These are phyloP conservation scores for Poecilia latipinna DNA, from an alignment of 2,113 vertebrate genomes.

Conservation along the genomic window DNA sequence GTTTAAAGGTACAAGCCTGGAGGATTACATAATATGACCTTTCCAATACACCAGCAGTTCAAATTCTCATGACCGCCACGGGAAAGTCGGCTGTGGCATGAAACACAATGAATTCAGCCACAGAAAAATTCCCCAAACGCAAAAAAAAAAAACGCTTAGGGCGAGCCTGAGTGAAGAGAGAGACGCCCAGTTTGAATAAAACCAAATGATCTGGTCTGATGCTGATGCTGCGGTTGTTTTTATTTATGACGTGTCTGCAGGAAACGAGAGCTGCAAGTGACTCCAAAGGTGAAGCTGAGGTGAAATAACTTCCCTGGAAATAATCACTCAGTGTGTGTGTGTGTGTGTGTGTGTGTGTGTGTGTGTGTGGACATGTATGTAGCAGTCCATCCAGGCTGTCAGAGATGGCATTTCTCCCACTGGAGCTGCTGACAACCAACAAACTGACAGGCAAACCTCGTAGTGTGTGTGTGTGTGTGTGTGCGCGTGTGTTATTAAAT, in stretches of 20 bases:
- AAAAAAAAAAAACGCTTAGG: too few species aligned
- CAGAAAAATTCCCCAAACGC: too few species aligned
- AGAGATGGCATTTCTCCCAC: constrained; percentile 72
- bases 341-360: constrained; percentile 14
- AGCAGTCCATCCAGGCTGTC: constrained; percentile 46
- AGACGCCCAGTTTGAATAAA: not conserved
- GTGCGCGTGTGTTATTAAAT: constrained; percentile 10
- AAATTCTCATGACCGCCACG: too few species aligned
- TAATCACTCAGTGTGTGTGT: not conserved
- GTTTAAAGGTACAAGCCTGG: too few species aligned
- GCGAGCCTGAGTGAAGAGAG: too few species aligned
- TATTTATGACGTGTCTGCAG: not conserved
- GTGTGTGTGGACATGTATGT: constrained; percentile 16
- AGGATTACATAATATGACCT: too few species aligned
- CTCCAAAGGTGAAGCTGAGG: constrained; percentile 26
- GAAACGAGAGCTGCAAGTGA: constrained; percentile 63
- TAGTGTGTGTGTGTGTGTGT: constrained; percentile 17
- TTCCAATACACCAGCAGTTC: too few species aligned
- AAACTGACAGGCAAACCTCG: constrained; percentile 67
- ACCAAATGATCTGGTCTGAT: not conserved
- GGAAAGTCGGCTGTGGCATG: too few species aligned
- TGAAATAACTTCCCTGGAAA: constrained; percentile 17
- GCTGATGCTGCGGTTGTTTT: not conserved
- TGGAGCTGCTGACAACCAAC: constrained; percentile 67
- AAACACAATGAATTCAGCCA: too few species aligned